phyloP scores from a whole-genome alignment of 1,140 invertebrate genomes.

The Telenomus remus region DNA sequence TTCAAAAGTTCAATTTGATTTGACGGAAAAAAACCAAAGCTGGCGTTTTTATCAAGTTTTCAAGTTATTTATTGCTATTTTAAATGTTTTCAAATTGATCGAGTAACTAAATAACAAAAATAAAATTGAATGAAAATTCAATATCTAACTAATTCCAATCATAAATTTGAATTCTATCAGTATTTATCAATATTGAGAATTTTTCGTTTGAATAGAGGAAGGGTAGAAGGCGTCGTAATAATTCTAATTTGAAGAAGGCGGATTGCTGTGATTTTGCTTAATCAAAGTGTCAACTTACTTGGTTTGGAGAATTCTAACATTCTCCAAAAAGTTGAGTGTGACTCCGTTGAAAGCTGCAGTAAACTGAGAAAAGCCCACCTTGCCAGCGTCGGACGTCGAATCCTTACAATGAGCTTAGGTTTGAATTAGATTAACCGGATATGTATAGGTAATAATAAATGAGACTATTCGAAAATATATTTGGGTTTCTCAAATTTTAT shows the following conservation, averaged over 20 bases:
- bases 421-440: conserved; percentile 63
- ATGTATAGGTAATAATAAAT: conserved; percentile 53
- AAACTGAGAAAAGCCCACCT: conserved; percentile 48
- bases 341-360: conserved; percentile 31
- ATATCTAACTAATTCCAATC: too few species aligned
- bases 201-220: too few species aligned
- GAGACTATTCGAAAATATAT: conserved; percentile 36
- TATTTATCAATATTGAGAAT: too few species aligned
- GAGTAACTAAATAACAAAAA: too few species aligned
- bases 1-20: too few species aligned
- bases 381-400: conserved; percentile 33
- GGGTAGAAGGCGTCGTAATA: too few species aligned
- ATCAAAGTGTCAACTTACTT: conserved; percentile 38
- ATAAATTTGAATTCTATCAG: too few species aligned
- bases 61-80: too few species aligned
- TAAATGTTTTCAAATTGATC: too few species aligned
- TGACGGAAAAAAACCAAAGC: too few species aligned
- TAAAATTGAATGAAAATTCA: too few species aligned
- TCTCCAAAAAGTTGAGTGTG: conserved; percentile 28
- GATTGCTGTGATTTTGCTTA: not conserved
- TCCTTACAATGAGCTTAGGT: conserved; percentile 52
- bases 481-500: not conserved
- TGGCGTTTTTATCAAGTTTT: too few species aligned
- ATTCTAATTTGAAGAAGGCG: not conserved
- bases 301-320: conserved; percentile 44